Percentiles rank a stretch among this genome's conserved stretches.
Evolutionary conservation across 92 coral and sea anemone species (phyloP).

Genomic region (Blastomussa wellsi): DNA sequence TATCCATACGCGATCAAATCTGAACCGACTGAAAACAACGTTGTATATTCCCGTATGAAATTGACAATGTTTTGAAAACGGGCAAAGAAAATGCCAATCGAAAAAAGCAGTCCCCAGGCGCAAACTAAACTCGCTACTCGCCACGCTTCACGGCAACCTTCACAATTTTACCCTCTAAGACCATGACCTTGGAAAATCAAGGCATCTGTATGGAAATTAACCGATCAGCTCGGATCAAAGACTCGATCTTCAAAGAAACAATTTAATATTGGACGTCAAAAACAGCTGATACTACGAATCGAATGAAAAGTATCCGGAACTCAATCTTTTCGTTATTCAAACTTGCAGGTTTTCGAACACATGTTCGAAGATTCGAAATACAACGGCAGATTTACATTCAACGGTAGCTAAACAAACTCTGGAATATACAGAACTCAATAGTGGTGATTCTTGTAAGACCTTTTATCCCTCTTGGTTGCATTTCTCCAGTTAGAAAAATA

Average conservation of each 20-base stretch:
- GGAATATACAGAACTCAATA: neutral
- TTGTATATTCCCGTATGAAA: neutral
- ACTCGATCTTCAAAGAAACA: constrained; percentile 17
- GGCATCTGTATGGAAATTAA: constrained; percentile 28
- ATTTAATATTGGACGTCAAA: constrained; percentile 37
- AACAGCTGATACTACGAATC: constrained; percentile 17
- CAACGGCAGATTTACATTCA: neutral
- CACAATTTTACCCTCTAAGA: constrained; percentile 10
- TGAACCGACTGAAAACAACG: constrained; percentile 1
- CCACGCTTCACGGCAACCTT: neutral
- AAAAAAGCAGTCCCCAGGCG: neutral
- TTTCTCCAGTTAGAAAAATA: constrained; percentile 23
- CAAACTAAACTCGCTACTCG: neutral
- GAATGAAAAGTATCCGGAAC: neutral
- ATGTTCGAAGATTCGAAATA: constrained; percentile 17
- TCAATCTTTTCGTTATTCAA: neutral
- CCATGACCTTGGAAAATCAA: constrained; percentile 8
- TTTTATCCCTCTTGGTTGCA: constrained; percentile 1
- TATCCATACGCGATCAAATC: neutral
- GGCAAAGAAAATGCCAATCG: neutral
- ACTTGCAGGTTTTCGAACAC: constrained; percentile 34
- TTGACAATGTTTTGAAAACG: neutral
- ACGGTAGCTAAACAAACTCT: neutral
- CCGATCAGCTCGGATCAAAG: constrained; percentile 46
- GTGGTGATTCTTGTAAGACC: constrained; percentile 10